Evolutionary conservation across 2,888 invertebrate species (phyloP), one percentile per base, ranked within the genome.

Genomic region (Heterodera filipjevi): DNA sequence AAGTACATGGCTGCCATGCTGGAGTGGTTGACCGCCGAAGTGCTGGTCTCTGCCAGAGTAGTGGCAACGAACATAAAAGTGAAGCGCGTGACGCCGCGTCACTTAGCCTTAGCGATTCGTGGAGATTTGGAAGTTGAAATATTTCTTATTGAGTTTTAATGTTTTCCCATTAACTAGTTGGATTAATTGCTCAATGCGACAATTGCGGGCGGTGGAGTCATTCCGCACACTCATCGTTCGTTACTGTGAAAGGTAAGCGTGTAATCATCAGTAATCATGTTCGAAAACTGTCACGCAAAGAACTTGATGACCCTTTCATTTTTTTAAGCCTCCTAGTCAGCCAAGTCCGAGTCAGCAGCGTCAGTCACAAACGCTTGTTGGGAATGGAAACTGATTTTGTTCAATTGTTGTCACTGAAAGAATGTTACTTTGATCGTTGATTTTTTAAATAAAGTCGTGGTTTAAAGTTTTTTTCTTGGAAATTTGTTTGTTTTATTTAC

Each of bases 61-160:
- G 99, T 99, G 77, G 96, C 96, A 85, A 99, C 99, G 91, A 99
- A 99, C 93, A 93, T 99, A 90, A 99, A 99, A 92, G 99, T 99
- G 87, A 99, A 99, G 92, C 95, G 99, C 92, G 99, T 99, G 90
- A 99, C 99, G 66, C 99, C 97, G 79, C 94, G 99, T 90, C 99
- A 99, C 92, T 93, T 99, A 91, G 99, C 99, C 91, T 92, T 99
- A 85, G 99, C 99, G 84, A 99, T 99, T 91, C 93, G 99, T 91
- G 99, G 99, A 90, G 99, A 99, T 89, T 99, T 99, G 92, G 74
- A 74, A 32, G 72, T 72, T 27, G 46, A 16, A n/a, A n/a, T n/a
- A n/a, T n/a, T n/a, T n/a, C n/a, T n/a, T n/a, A n/a, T n/a, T n/a
- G n/a, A n/a, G n/a, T n/a, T n/a, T n/a, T n/a, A n/a, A n/a, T n/a